Base-by-base conservation (phyloP, 92 coral and sea anemone genomes). In the Galaxea fascicularis region DNA sequence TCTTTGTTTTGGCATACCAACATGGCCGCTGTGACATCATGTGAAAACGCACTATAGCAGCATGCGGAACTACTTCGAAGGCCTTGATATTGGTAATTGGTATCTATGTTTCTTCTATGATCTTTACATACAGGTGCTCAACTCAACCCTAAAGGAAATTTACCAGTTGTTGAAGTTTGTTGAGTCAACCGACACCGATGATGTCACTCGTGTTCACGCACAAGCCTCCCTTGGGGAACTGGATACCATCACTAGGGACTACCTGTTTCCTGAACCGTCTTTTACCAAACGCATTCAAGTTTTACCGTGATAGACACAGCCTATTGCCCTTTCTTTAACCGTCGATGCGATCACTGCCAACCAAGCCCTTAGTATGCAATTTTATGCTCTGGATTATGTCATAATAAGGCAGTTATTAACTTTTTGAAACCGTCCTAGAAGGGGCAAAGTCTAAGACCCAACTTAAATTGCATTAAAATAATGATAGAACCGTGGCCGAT, bases 111-210 rank as follows among this genome's bases (percentile, higher is more conserved):
- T 35, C 41, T 35, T 35, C 6, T 2, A 35, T 62, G 2, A 63
- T 25, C 20, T 46, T 18, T 20, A 39, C 65, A 63, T 15, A 22
- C 79, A 95, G 98, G 98, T 90, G 6, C 77, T 96, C 54, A 73
- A 88, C 71, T 91, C 95, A 31, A 88, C 74, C 31, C 89, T 96
- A 39, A 92, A 82, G 85, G 98, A 96, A 39, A 69, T 94, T 8
- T 96, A 96, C 77, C 98, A 83, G 71, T 78, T 96, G 79, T 46
- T 96, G 76, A 96, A 96, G 85, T 57, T 74, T 4, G 96, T 94
- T 20, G 96, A 94, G 74, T 72, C 92, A n/a, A 79, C 76, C 25
- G 98, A 96, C 68, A 39, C 60, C 15, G 98, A 96, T 65, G 89
- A 92, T 10, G 75, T 88, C 30, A 92, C 98, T 24, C 85, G 98